Conservation (phyloP, 2,888 invertebrate species). For the Apamea anceps region DNA sequence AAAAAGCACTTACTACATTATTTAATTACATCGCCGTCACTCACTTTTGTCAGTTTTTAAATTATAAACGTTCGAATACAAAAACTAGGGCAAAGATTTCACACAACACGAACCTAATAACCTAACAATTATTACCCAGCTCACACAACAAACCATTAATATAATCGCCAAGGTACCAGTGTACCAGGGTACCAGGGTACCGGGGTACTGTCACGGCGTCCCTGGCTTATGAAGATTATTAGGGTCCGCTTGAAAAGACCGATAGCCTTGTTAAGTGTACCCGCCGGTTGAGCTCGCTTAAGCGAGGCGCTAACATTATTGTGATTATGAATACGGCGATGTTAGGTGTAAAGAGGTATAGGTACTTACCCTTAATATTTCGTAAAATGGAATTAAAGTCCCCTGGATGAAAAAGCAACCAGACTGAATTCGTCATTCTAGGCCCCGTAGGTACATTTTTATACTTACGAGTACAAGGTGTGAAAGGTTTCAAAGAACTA, state of each 20-base stretch:
- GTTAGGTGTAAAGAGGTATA: no score
- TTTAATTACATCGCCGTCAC: slow-evolving; percentile 9
- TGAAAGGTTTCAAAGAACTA: background rate
- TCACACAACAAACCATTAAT: slow-evolving; percentile 52
- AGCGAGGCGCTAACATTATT: slow-evolving; percentile 54
- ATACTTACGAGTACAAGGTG: background rate
- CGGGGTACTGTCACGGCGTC: slow-evolving; percentile 35
- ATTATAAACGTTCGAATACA: slow-evolving; percentile 15
- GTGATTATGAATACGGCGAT: slow-evolving; percentile 48
- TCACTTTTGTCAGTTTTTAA: slow-evolving; percentile 16
- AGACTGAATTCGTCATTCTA: background rate
- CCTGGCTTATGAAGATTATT: slow-evolving; percentile 66
- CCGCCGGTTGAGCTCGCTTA: slow-evolving; percentile 44
- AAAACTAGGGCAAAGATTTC: slow-evolving; percentile 9
- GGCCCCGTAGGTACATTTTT: no score
- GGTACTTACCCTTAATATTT: background rate
- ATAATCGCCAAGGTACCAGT: slow-evolving; percentile 41
- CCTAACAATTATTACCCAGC: slow-evolving; percentile 23
- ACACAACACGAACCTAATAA: background rate
- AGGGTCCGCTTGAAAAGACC: slow-evolving; percentile 63
- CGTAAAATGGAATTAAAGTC: no score
- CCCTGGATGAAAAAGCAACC: background rate
- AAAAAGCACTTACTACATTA: background rate
- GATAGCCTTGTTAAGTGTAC: slow-evolving; percentile 63
- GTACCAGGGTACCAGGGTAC: slow-evolving; percentile 8